A percentile compares a stretch with the other conserved stretches of the same genome.
phyloP scores from a whole-genome alignment of 2,888 invertebrate species.

The Zygogramma bicolorata region DNA sequence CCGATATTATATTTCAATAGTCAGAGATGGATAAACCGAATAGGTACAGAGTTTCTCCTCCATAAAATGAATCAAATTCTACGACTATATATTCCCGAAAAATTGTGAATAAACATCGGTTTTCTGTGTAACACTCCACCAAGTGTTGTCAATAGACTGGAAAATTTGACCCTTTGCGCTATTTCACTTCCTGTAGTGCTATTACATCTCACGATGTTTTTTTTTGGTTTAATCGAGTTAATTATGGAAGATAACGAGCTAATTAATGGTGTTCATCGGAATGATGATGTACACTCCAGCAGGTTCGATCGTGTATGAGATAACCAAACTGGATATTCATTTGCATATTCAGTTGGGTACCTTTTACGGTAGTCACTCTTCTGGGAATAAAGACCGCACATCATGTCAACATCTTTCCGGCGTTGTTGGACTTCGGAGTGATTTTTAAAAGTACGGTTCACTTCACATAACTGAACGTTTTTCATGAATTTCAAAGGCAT shows the following conservation, averaged over 20 bases:
- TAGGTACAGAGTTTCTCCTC: too few species aligned
- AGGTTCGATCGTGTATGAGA: background rate
- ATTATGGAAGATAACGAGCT: background rate
- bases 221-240: background rate
- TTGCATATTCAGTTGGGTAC: slow-evolving; percentile 8
- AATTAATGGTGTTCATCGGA: slow-evolving; percentile 7
- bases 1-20: too few species aligned
- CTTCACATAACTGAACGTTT: too few species aligned
- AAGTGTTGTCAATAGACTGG: too few species aligned
- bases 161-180: background rate
- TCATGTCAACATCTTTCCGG: background rate
- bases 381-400: slow-evolving; percentile 17
- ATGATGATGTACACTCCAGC: slow-evolving; percentile 3
- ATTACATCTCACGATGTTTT: background rate
- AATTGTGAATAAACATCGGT: too few species aligned
- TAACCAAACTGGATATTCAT: slow-evolving; percentile 20
- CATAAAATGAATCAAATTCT: too few species aligned
- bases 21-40: too few species aligned
- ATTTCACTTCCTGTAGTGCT: background rate
- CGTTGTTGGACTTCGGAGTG: background rate
- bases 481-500: too few species aligned
- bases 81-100: too few species aligned
- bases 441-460: too few species aligned
- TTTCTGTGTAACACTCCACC: too few species aligned
- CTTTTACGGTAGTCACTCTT: background rate